Base-by-base conservation (phyloP, 2,888 invertebrate genomes). In the Leptarthrus brevirostris region DNA sequence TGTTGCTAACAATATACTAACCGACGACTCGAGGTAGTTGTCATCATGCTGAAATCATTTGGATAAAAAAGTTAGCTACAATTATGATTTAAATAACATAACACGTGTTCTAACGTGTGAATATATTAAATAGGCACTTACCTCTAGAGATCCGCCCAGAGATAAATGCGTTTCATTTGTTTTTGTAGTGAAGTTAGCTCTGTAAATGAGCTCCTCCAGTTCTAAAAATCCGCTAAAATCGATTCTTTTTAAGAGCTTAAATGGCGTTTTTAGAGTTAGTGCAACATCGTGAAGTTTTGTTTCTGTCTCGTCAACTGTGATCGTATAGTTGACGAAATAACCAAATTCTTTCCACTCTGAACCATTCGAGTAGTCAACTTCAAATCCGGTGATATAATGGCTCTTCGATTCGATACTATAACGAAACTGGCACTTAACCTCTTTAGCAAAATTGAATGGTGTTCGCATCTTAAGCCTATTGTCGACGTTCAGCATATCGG, bases 1-100 rank as follows among this genome's bases (percentile, higher is more conserved):
- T 0, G 92, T 91, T 0, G 89, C 88, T 1, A 92, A 83, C 77
- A 90, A 86, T n/a, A 90, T 80, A 14, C 88, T 87, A 47, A 90
- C 84, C 0, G 87, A 87, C 0, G 89, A 87, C 78, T 92, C 90
- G 10, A 92, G 82, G 79, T 90, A 90, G 2, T 88, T 88, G 12
- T 90, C 90, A 72, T 91, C 91, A 18, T 89, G 81, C 88, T 89
- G 81, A 71, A 81, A 83, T 66, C 24, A 1, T 30, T 30, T n/a
- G n/a, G n/a, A n/a, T n/a, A n/a, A n/a, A n/a, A n/a, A n/a, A n/a
- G n/a, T n/a, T n/a, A 64, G 14, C 34, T 47, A 6, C 3, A 66
- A 14, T 49, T n/a, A n/a, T n/a, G n/a, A n/a, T n/a, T n/a, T n/a
- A n/a, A n/a, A n/a, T n/a, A n/a, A n/a, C n/a, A n/a, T n/a, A n/a